Percentiles rank a stretch among this genome's conserved stretches.
These are phyloP conservation scores for Aplidium turbinatum DNA, from an alignment of 23 tunicate species.

Conservation along the genomic window DNA sequence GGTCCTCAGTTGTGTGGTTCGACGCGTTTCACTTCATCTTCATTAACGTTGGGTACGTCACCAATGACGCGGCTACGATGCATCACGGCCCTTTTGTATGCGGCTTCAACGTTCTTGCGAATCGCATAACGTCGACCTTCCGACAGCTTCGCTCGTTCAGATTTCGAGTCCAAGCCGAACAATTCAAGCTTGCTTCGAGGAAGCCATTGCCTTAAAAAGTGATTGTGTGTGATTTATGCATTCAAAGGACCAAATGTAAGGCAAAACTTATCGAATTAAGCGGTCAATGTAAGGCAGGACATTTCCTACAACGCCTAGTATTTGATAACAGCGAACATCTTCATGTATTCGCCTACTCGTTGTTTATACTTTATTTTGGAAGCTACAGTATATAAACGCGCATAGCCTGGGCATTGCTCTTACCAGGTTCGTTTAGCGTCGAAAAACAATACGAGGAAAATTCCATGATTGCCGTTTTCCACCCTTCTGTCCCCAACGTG, in stretches of 20 bases:
- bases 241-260: too few relatives aligned
- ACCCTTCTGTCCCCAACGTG: conserved; percentile 54
- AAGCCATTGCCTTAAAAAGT: conserved; percentile 99
- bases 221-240: too few relatives aligned
- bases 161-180: conserved; percentile 71
- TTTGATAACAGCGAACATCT: too few relatives aligned
- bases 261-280: too few relatives aligned
- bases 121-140: conserved; percentile 74
- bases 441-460: conserved; percentile 89
- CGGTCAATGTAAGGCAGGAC: too few relatives aligned
- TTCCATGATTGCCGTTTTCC: conserved; percentile 44
- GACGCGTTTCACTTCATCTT: too few relatives aligned
- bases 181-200: conserved; percentile 87
- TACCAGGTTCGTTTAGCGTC: conserved; percentile 96
- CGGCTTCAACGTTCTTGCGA: conserved; percentile 78
- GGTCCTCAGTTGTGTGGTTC: too few relatives aligned
- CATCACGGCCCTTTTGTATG: conserved; percentile 72
- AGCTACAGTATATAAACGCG: too few relatives aligned
- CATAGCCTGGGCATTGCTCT: too few relatives aligned
- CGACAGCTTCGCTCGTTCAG: conserved; percentile 54
- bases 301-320: too few relatives aligned
- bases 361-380: too few relatives aligned
- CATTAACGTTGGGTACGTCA: conserved; percentile 32
- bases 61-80: conserved; percentile 75
- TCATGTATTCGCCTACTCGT: too few relatives aligned